A percentile compares a stretch with the other conserved stretches of the same genome.
These are phyloP conservation scores for Solenodon paradoxus DNA, from an alignment of 2,113 vertebrate species.

Conservation along the genomic window DNA sequence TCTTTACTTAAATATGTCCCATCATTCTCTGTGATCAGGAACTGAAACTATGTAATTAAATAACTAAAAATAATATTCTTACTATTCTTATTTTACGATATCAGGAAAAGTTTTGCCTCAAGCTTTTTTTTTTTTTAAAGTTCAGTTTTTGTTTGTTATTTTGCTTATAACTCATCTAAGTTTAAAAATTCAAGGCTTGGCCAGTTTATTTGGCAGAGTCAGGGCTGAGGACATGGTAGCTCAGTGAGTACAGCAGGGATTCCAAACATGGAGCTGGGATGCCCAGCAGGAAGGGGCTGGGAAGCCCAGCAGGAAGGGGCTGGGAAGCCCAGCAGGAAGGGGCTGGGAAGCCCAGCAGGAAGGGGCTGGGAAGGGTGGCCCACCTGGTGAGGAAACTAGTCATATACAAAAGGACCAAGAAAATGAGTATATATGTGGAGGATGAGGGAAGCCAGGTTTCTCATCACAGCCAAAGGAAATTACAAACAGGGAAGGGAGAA, in stretches of 20 bases:
- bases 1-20: neutral
- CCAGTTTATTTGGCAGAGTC: constrained; percentile 2
- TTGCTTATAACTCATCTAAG: constrained; percentile 39
- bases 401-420: neutral
- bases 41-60: neutral
- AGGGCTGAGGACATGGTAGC: constrained; percentile 2
- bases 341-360: neutral
- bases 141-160: too few relatives aligned
- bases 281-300: neutral
- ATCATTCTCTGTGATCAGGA: neutral
- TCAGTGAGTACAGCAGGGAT: neutral
- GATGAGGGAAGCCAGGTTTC: neutral
- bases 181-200: constrained; percentile 41
- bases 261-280: neutral
- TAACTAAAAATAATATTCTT: constrained; percentile 31
- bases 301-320: neutral
- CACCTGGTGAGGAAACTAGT: neutral
- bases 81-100: constrained; percentile 54
- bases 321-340: neutral
- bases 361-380: neutral
- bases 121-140: too few relatives aligned
- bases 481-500: neutral
- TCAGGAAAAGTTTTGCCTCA: constrained; percentile 57
- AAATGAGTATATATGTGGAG: neutral
- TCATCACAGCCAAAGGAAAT: neutral